A percentile compares a stretch with the other conserved stretches of the same genome.
phyloP scores from a whole-genome alignment of 2,888 invertebrate genomes.

The Hyposoter dolosus region DNA sequence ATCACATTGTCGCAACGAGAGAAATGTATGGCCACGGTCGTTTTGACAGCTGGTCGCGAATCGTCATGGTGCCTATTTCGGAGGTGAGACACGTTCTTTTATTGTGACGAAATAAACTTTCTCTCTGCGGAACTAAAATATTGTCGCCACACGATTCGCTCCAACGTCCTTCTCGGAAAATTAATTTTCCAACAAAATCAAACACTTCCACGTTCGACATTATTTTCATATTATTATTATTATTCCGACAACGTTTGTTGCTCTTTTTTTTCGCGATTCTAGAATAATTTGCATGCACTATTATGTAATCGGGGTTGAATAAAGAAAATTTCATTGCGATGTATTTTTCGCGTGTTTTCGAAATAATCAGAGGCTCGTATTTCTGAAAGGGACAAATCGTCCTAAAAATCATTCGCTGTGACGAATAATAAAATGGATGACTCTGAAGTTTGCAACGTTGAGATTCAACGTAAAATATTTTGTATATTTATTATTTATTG shows the following conservation, averaged over 20 bases:
- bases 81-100: slow-evolving; percentile 43
- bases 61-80: slow-evolving; percentile 49
- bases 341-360: not conserved
- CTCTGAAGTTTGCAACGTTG: no score
- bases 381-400: not conserved
- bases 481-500: no score
- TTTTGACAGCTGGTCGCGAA: slow-evolving; percentile 65
- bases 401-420: not conserved
- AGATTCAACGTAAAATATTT: no score
- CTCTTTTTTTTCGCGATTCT: not conserved
- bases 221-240: not conserved
- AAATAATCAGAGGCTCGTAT: not conserved
- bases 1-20: slow-evolving; percentile 7
- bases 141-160: not conserved
- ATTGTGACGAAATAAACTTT: not conserved
- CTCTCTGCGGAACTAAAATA: not conserved
- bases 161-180: not conserved
- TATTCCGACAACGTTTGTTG: not conserved
- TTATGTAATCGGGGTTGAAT: slow-evolving; percentile 13
- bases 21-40: slow-evolving; percentile 39
- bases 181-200: not conserved
- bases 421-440: no score
- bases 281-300: not conserved
- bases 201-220: not conserved
- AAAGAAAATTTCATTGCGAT: not conserved